Evolutionary conservation across 1,140 invertebrate species (phyloP).

Genomic region (Sitophilus oryzae): DNA sequence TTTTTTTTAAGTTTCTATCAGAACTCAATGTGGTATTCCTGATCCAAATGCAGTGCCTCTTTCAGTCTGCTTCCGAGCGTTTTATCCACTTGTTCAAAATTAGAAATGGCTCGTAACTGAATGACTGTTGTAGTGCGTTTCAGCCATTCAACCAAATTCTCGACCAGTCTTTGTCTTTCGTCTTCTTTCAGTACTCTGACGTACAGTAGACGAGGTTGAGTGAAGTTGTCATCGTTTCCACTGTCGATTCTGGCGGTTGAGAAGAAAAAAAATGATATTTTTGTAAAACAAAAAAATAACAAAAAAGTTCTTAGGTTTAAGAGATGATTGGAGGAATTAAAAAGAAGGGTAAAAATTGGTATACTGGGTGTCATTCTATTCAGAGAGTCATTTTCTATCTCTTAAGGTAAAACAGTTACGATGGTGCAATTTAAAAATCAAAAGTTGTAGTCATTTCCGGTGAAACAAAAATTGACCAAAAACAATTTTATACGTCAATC

Average conservation of each 20-base stretch:
- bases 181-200: conserved; percentile 67
- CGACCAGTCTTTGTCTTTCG: conserved; percentile 64
- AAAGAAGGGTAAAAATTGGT: no score
- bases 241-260: conserved; percentile 51
- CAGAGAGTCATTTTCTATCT: no score
- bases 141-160: conserved; percentile 76
- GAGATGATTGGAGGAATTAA: no score
- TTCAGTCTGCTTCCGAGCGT: conserved; percentile 55
- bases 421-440: no score
- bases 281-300: no score
- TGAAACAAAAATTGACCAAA: no score
- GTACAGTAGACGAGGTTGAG: conserved; percentile 76
- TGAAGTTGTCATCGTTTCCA: conserved; percentile 84
- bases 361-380: no score
- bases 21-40: conserved; percentile 19
- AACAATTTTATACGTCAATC: no score
- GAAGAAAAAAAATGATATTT: background rate
- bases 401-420: no score
- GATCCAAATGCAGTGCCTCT: conserved; percentile 19
- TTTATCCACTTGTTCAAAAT: conserved; percentile 62
- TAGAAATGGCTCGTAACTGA: conserved; percentile 71
- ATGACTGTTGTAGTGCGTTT: conserved; percentile 75
- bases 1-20: no score
- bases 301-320: no score
- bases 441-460: no score